Conservation (phyloP, 2,888 invertebrate genomes). For the Synanthedon tipuliformis region DNA sequence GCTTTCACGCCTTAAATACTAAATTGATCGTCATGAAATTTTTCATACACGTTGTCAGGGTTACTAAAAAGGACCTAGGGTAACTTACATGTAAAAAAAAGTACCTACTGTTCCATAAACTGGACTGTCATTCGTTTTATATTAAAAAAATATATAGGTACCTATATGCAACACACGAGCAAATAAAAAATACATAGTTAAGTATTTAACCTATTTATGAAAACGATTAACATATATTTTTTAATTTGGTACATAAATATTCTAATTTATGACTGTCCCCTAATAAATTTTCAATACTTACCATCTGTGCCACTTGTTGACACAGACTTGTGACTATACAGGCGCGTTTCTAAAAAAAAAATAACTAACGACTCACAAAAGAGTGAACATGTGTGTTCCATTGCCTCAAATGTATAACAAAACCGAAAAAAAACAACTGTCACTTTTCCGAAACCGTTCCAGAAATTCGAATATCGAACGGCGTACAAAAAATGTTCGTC, state of each 20-base stretch:
- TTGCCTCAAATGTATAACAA: conserved; percentile 27
- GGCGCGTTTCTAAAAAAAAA: conserved; percentile 30
- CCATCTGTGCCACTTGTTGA: conserved; percentile 62
- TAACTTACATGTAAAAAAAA: too few relatives aligned
- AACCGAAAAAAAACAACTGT: conserved; percentile 9
- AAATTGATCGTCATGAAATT: too few relatives aligned
- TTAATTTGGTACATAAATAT: too few relatives aligned
- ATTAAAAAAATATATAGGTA: not conserved
- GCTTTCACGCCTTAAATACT: too few relatives aligned
- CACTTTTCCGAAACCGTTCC: conserved; percentile 3
- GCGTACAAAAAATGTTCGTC: conserved; percentile 15
- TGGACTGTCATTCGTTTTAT: not conserved
- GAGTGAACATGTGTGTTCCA: conserved; percentile 50
- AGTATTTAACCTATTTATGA: too few relatives aligned
- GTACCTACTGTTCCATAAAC: not conserved
- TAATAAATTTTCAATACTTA: conserved; percentile 8
- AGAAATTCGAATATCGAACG: conserved; percentile 17
- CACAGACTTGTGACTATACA: conserved; percentile 40
- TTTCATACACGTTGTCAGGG: too few relatives aligned
- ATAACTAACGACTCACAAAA: conserved; percentile 46
- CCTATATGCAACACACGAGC: too few relatives aligned
- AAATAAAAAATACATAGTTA: too few relatives aligned
- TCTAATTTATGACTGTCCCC: not conserved
- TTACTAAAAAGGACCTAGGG: too few relatives aligned
- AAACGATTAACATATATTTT: too few relatives aligned